Evolutionary conservation across 2,888 invertebrate genomes (phyloP), one percentile per base, ranked within the genome.

Genomic region (Silvanus unidentatus): DNA sequence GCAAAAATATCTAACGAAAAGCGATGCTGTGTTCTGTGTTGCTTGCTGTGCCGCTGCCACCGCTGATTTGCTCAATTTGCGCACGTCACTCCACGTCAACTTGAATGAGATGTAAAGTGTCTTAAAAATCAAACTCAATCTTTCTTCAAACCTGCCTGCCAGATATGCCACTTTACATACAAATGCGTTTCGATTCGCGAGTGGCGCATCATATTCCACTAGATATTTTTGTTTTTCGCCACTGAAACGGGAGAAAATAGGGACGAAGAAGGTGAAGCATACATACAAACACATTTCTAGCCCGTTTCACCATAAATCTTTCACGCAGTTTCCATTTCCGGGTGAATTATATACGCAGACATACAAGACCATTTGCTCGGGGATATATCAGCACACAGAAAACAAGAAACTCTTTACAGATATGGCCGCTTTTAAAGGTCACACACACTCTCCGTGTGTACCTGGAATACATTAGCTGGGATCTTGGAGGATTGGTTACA

Each of bases 51-150:
- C 53, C 58, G 53, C 62, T 66, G 67, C 67, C 68, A 64, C 57
- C 60, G 65, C 64, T 65, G 68, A 68, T 70, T 70, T 70, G 70
- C 70, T 67, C 68, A 70, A 70, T 69, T 69, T 68, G 66, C 66
- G 63, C 62, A 63, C 66, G 69, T 68, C 69, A 69, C 66, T 68
- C 65, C 57, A 63, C 61, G 66, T 69, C 68, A 65, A 57, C 49
- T 54, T 52, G 66, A 68, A 67, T 68, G 67, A 67, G 66, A 67
- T 66, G 68, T 66, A 67, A 69, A 69, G 66, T 68, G 68, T 69
- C 70, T 70, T 65, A 68, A 69, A 67, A 70, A 69, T 70, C 70
- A 68, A 68, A 68, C 68, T 66, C 67, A 65, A 70, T 70, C 66
- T 66, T 58, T 65, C 58, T 55, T 63, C 54, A 57, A 59, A 53